Base-by-base conservation (phyloP, 2,888 invertebrate genomes). In the Chironomus tentans region DNA sequence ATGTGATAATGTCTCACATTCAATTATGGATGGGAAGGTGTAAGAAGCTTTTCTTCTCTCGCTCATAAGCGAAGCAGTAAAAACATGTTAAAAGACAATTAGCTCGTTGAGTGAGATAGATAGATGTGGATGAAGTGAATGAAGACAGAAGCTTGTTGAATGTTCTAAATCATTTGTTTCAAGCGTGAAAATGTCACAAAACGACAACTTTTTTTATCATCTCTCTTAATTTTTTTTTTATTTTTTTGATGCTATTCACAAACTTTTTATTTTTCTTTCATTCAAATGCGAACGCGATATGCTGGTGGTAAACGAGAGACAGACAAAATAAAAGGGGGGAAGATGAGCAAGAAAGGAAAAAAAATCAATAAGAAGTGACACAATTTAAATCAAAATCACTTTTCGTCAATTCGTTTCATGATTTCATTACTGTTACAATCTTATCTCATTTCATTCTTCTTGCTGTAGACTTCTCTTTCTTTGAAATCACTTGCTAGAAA, bases 1-100 rank as follows among this genome's bases (percentile, higher is more conserved):
- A 73, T 73, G 72, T 73, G 72, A 38, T 73, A 73, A 73, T 73
- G 72, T 73, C 72, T 73, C 46, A 62, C 68, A 74, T 74, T 74
- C 74, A 74, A 74, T 74, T 74, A 74, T 65, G 18, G 47, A 68
- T 21, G 21, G n/a, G 22, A 46, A 18, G n/a, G 56, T 56, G 56
- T 56, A 74, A 13, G 61, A 46, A 72, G 24, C n/a, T 24, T 21
- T 50, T 62, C n/a, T n/a, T n/a, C 21, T 12, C 13, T 65, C 65
- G 47, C n/a, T 68, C 68, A 21, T 65, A 68, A 68, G 74, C 62
- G 22, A 38, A 73, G 50, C 24, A 13, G 38, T 61, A 28, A 65
- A 65, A 65, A 65, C 65, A 13, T 65, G 65, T 65, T 24, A 22
- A 21, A 73, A 73, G 61, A 73, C 72, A 73, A 73, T 62, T 62